Conservation (phyloP, 1,140 invertebrate species). For the Asobara japonica region DNA sequence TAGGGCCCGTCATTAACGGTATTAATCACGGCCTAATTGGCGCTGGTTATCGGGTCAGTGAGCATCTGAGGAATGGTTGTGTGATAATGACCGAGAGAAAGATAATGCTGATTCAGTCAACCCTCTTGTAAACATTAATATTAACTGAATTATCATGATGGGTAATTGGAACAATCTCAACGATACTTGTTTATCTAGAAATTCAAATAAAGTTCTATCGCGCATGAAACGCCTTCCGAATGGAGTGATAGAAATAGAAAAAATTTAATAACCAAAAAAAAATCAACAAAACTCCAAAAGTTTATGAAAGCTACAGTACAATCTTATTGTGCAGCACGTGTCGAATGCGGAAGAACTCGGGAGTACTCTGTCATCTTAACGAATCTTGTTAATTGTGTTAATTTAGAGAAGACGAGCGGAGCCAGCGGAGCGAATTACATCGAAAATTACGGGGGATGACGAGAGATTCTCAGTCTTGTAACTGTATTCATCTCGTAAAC, state of each 20-base stretch:
- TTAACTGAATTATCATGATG: too few species aligned
- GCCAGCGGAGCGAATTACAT: neutral
- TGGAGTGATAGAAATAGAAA: too few species aligned
- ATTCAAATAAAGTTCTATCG: too few species aligned
- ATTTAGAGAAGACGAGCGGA: neutral
- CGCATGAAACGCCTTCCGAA: too few species aligned
- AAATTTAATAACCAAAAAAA: too few species aligned
- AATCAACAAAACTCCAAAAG: too few species aligned
- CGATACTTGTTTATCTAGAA: too few species aligned
- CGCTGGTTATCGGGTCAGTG: constrained; percentile 20
- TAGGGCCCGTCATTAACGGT: constrained; percentile 15
- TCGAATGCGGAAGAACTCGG: neutral
- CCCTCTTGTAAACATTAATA: too few species aligned
- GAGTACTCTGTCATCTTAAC: neutral
- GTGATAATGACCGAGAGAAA: neutral
- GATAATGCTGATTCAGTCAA: neutral
- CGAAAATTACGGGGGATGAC: neutral
- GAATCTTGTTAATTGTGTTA: neutral
- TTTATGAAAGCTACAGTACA: neutral
- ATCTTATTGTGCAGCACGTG: neutral
- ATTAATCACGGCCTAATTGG: constrained; percentile 23
- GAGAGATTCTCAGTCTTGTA: too few species aligned
- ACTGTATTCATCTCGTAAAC: too few species aligned
- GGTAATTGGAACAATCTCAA: too few species aligned
- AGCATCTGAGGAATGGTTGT: constrained; percentile 4